These are phyloP conservation scores for Agrochola circellaris DNA, from an alignment of 2,888 invertebrate species.

Conservation along the genomic window DNA sequence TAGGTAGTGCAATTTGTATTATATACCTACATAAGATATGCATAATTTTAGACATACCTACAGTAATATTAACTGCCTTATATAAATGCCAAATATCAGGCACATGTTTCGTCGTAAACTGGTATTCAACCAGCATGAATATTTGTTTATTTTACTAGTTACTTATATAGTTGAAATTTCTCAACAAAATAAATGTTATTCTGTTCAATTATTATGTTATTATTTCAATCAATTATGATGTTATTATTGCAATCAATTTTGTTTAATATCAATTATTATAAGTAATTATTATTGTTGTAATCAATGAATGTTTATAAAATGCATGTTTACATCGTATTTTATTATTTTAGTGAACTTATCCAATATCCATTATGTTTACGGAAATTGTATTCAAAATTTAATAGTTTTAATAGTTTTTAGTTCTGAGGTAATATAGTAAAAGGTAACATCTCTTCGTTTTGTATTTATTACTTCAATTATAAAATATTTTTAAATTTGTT, in stretches of 20 bases:
- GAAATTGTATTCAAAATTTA: not conserved
- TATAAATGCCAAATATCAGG: not conserved
- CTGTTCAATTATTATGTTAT: conserved; percentile 1
- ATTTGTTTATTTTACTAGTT: not conserved
- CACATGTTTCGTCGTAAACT: conserved; percentile 1
- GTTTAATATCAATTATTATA: not conserved
- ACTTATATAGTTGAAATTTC: not conserved
- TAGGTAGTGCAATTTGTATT: conserved; percentile 52
- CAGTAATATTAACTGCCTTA: not conserved
- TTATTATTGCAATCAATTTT: not conserved
- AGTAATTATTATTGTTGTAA: conserved; percentile 1
- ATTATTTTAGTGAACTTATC: conserved; percentile 6
- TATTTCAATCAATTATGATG: not conserved
- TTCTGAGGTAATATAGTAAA: not conserved
- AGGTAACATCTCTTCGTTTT: conserved; percentile 8
- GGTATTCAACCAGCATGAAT: conserved; percentile 5
- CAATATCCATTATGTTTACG: not conserved
- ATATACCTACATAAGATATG: conserved; percentile 26
- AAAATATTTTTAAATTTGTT: not conserved
- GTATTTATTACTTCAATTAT: not conserved
- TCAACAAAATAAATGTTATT: conserved; percentile 11
- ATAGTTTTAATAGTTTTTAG: not conserved
- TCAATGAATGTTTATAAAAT: conserved; percentile 15
- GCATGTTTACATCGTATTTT: not conserved
- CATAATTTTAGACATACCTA: conserved; percentile 22